phyloP scores from a whole-genome alignment of 2,113 vertebrate genomes.

The Australoheros scitulus region DNA sequence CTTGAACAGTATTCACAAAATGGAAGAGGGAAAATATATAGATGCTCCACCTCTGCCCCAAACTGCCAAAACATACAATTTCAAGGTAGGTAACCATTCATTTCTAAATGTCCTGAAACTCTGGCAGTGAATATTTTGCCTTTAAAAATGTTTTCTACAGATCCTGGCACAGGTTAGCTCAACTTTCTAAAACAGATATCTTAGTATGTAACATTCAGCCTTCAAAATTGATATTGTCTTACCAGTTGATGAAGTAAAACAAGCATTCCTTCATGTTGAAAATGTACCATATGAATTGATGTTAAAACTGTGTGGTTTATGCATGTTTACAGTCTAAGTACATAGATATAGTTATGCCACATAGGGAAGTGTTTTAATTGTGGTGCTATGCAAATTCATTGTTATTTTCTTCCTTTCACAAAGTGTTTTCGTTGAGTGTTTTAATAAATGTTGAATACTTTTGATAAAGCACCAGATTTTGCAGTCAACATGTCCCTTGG shows the following conservation, averaged over 20 bases:
- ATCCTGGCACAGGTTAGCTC: not conserved
- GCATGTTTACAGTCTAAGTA: no score
- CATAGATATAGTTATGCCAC: not conserved
- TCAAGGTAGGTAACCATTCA: conserved; percentile 29
- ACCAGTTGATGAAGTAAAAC: no score
- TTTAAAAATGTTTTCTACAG: not conserved
- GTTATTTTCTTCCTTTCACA: not conserved
- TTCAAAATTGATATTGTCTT: no score
- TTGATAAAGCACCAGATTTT: conserved; percentile 49
- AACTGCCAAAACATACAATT: not conserved
- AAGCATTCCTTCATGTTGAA: not conserved
- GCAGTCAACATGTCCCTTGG: conserved; percentile 78
- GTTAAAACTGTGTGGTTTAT: not conserved
- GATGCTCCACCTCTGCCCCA: not conserved
- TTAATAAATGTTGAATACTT: not conserved
- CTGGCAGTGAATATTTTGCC: no score
- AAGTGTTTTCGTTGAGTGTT: not conserved
- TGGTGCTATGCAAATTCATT: not conserved
- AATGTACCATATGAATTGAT: not conserved
- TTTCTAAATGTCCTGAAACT: not conserved
- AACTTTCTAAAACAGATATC: no score
- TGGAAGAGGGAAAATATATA: not conserved
- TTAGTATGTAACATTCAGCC: no score
- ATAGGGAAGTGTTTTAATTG: not conserved
- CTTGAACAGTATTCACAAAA: not conserved